These are phyloP conservation scores for Sclerodermus sp. DNA, from an alignment of 2,888 invertebrate species.

Conservation along the genomic window DNA sequence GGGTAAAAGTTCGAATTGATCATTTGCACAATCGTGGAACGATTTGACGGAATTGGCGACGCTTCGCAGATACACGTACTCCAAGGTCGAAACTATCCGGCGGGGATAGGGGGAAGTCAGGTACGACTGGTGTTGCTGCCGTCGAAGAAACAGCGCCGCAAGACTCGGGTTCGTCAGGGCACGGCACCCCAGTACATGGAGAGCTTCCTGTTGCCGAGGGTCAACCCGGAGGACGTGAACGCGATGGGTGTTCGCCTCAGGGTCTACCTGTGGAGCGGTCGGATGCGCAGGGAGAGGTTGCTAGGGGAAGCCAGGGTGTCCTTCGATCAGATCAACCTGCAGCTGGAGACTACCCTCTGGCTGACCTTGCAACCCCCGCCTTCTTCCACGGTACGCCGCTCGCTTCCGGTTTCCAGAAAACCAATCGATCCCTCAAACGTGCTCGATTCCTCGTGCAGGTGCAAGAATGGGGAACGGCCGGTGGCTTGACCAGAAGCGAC, in stretches of 20 bases:
- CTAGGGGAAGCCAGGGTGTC: constrained; percentile 89
- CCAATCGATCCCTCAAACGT: no score
- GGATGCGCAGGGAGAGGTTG: constrained; percentile 88
- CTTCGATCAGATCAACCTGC: constrained; percentile 86
- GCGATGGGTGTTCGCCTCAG: constrained; percentile 89
- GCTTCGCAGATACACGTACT: constrained; percentile 70
- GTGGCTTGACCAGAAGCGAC: constrained; percentile 80
- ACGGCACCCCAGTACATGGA: constrained; percentile 93
- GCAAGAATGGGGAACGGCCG: constrained; percentile 53
- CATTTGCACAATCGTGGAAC: no score
- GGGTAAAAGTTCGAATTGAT: constrained; percentile 2
- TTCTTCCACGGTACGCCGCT: constrained; percentile 38
- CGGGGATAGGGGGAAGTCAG: constrained; percentile 71
- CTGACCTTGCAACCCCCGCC: constrained; percentile 70
- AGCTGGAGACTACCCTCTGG: constrained; percentile 89
- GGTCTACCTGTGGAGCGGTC: constrained; percentile 83
- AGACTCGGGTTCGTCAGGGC: constrained; percentile 89
- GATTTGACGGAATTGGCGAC: no score
- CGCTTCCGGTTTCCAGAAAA: no score
- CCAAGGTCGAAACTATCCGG: constrained; percentile 83
- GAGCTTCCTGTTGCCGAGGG: constrained; percentile 85
- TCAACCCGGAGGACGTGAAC: constrained; percentile 93
- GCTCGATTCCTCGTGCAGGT: constrained; percentile 20
- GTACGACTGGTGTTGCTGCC: constrained; percentile 87
- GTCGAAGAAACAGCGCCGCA: constrained; percentile 90